A percentile compares a stretch with the other conserved stretches of the same genome.
Evolutionary conservation across 2,797 vertebrate species (phyloP).

Genomic region (Apogon talboti): DNA sequence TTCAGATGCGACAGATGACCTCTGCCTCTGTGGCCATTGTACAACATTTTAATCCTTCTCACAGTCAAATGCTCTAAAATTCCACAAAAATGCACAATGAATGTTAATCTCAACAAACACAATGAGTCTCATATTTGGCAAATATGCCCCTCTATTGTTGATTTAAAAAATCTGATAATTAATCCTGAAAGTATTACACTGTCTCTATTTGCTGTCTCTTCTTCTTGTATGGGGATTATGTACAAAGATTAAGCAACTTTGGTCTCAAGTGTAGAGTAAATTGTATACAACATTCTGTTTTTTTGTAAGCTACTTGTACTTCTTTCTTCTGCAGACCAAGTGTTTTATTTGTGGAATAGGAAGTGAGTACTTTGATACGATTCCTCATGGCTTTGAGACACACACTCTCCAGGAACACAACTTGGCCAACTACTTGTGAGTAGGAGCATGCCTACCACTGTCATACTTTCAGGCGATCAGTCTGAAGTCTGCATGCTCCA

Average conservation of each 20-base stretch:
- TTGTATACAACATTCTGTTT: conserved; percentile 11
- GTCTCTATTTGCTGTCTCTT: conserved; percentile 13
- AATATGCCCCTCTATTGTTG: neutral
- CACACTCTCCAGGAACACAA: conserved; percentile 87
- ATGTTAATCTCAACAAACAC: neutral
- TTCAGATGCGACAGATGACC: no score
- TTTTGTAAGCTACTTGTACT: conserved; percentile 34
- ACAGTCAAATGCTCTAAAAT: no score
- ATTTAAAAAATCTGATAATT: conserved; percentile 4
- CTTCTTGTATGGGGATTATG: conserved; percentile 14
- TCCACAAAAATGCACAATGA: neutral
- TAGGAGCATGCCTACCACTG: conserved; percentile 17
- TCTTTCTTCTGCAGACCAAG: conserved; percentile 78
- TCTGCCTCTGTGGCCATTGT: no score
- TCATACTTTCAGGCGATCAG: neutral
- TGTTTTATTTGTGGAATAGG: conserved; percentile 86
- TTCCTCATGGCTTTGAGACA: conserved; percentile 84
- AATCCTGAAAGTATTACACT: conserved; percentile 8
- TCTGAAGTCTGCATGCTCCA: no score
- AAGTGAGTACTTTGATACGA: conserved; percentile 83
- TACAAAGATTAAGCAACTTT: conserved; percentile 1
- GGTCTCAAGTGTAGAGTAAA: neutral
- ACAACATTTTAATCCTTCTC: no score
- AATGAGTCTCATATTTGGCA: conserved; percentile 8
- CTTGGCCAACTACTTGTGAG: conserved; percentile 87